Evolutionary conservation across 2,797 vertebrate genomes (phyloP), one percentile per base, ranked within the genome.

Genomic region (Typhlichthys eigenmanni): DNA sequence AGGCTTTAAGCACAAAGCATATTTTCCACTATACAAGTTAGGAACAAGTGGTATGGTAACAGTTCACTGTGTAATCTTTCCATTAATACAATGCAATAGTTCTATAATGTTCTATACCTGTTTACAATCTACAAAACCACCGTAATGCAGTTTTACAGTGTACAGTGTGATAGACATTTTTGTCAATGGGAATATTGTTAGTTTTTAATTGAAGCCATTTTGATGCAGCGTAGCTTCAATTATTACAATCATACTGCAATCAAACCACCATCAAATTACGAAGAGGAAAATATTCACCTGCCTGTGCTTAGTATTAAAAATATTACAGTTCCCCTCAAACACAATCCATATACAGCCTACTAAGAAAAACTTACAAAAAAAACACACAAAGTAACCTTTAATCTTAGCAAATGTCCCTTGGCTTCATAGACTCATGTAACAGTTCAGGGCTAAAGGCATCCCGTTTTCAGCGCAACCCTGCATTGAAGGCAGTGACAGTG

Each of bases 121-220:
- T 17, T n/a, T 17, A 59, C 62, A 6, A 74, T 47, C 17, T 71
- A 71, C 69, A 74, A 76, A 74, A 65, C 49, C 34, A 68, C n/a
- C 16, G n/a, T 14, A 69, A 48, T 32, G n/a, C 7, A 14, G 48
- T 54, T 64, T 66, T 65, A 60, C 49, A 67, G 66, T 68, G 49
- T 70, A 24, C 24, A 24, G 24, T 24, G 24, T 24, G 24, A 24
- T 24, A 24, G 24, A 34, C 50, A 68, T 34, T 55, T 63, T 48
- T 38, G 29, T 32, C 52, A 50, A 38, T 12, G 58, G 32, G 47
- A 29, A 52, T 55, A 73, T 45, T 64, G 24, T 55, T 29, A 13
- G 47, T 66, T 38, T 58, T 67, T 45, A 73, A 80, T 79, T 74
- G 79, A 71, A 78, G 68, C 76, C 47, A 56, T 38, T 76, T 69